phyloP scores from a whole-genome alignment of 2,113 vertebrate species.

The Rynchops niger region DNA sequence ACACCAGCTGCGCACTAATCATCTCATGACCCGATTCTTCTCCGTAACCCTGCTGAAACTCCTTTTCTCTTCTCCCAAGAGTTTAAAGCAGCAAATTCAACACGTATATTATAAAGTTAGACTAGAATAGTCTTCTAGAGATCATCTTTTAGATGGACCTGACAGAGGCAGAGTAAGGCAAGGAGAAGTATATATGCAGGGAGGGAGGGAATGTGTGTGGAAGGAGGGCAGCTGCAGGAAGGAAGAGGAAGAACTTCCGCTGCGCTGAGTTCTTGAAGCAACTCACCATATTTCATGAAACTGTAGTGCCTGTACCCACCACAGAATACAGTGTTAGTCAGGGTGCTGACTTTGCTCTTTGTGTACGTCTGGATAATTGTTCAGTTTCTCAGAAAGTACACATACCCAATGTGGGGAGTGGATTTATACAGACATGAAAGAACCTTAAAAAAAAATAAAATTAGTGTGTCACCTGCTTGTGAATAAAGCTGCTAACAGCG shows the following conservation, averaged over 20 bases:
- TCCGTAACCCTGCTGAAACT: neutral
- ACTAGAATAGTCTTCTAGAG: neutral
- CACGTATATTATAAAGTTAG: neutral
- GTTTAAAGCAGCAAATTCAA: neutral
- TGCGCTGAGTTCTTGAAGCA: neutral
- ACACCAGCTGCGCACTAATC: neutral
- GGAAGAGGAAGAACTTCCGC: neutral
- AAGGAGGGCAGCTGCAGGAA: neutral
- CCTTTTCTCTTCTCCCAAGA: neutral
- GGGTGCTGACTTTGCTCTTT: neutral
- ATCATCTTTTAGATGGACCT: neutral
- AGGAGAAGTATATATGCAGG: neutral
- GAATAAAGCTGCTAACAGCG: neutral
- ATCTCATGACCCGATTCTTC: neutral
- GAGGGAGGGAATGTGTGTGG: neutral
- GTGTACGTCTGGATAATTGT: neutral
- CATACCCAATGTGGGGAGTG: too few relatives aligned
- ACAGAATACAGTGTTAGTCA: neutral
- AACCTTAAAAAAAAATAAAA: neutral
- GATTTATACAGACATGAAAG: neutral
- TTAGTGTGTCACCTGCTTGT: fast-evolving
- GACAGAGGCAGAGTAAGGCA: neutral
- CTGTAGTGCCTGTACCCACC: neutral
- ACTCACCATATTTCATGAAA: neutral
- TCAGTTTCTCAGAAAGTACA: neutral